Percentiles rank a stretch among this genome's conserved stretches.
Evolutionary conservation across 2,888 invertebrate genomes (phyloP).

Genomic region (Blera fallax): DNA sequence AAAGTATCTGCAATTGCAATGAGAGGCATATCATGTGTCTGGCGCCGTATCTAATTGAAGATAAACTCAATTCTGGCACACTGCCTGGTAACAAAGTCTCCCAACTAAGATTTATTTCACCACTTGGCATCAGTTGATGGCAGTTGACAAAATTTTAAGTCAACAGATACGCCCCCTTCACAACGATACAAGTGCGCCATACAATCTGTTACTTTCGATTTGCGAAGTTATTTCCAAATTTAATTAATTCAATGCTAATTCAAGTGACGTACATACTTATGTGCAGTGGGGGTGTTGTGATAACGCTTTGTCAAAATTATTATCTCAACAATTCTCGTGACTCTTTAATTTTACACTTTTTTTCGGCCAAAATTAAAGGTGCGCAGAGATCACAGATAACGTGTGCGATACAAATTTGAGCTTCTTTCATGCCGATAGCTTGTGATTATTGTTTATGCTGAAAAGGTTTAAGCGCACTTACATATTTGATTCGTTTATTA

Average conservation of each 20-base stretch:
- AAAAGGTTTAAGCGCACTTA: constrained; percentile 2
- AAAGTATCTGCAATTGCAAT: background rate
- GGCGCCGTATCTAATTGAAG: constrained; percentile 17
- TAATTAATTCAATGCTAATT: background rate
- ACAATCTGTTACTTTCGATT: background rate
- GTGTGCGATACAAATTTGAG: background rate
- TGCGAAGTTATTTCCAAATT: background rate
- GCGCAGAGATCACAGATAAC: background rate
- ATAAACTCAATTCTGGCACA: constrained; percentile 10
- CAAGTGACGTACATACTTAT: background rate
- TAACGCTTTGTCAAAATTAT: background rate
- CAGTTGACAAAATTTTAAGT: background rate
- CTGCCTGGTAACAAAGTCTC: background rate
- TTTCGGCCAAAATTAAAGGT: constrained; percentile 5
- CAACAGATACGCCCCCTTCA: constrained; percentile 15
- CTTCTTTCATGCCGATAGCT: background rate
- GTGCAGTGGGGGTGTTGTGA: background rate
- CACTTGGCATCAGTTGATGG: background rate
- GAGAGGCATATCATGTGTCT: background rate
- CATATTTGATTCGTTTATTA: constrained; percentile 11
- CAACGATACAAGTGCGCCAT: background rate
- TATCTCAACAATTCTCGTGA: background rate
- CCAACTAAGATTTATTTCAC: background rate
- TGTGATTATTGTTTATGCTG: background rate
- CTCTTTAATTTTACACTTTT: background rate